These are phyloP conservation scores for Rotaria macrura DNA, from an alignment of 2,888 invertebrate genomes.

Conservation along the genomic window DNA sequence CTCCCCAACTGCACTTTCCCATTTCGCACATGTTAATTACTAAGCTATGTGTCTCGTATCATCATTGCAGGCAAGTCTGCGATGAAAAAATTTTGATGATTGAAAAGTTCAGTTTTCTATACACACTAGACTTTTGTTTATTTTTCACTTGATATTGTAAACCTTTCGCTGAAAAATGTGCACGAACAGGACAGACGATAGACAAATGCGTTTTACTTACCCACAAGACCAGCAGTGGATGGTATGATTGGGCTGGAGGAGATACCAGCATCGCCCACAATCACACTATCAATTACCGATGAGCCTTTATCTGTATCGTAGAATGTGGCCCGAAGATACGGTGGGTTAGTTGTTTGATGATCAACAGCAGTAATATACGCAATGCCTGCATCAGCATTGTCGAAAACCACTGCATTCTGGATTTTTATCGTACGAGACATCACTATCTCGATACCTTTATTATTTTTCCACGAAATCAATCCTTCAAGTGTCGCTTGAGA, in stretches of 20 bases:
- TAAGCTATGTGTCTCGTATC: no score
- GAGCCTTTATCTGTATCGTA: slow-evolving; percentile 22
- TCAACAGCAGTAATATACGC: slow-evolving; percentile 2
- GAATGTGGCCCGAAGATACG: background rate
- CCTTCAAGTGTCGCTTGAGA: slow-evolving; percentile 21
- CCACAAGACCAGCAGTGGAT: background rate
- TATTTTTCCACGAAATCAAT: slow-evolving; percentile 42
- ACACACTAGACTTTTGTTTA: no score
- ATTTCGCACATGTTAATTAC: no score
- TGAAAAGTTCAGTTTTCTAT: no score
- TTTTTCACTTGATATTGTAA: no score
- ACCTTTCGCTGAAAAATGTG: no score
- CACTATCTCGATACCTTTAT: slow-evolving; percentile 44
- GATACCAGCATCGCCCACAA: slow-evolving; percentile 19
- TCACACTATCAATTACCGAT: slow-evolving; percentile 8
- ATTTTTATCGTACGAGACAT: slow-evolving; percentile 41
- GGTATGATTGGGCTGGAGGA: background rate
- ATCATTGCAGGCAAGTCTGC: no score
- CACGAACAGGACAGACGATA: no score
- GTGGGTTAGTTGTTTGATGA: background rate
- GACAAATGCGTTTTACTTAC: no score
- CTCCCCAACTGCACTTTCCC: no score
- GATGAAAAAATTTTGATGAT: no score
- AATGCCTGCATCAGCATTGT: slow-evolving; percentile 19
- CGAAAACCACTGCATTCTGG: slow-evolving; percentile 38